phyloP scores from a whole-genome alignment of 2,888 invertebrate genomes.

The Tuta absoluta region DNA sequence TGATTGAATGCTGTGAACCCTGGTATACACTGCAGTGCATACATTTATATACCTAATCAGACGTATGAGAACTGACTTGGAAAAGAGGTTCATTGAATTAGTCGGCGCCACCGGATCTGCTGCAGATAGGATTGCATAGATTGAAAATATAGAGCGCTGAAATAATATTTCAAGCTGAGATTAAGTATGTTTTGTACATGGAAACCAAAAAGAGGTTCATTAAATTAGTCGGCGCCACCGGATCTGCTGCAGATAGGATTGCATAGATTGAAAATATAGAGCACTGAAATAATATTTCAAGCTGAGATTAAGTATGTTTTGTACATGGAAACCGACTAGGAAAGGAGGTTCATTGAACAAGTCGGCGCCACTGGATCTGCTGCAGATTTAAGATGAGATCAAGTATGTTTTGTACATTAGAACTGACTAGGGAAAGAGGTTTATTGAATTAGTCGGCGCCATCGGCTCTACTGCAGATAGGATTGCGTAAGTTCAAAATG shows the following conservation, averaged over 20 bases:
- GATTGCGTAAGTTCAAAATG: background rate
- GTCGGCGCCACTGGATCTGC: background rate
- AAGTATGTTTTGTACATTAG: background rate
- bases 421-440: background rate
- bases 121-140: background rate
- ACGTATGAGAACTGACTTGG: slow-evolving; percentile 43
- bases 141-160: background rate
- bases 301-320: background rate
- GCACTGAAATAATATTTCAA: background rate
- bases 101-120: slow-evolving; percentile 28
- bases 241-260: background rate
- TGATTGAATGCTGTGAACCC: slow-evolving; percentile 19
- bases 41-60: slow-evolving; percentile 57
- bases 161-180: background rate
- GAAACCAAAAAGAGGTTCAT: background rate
- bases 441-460: slow-evolving; percentile 32
- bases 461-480: background rate
- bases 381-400: background rate
- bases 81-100: slow-evolving; percentile 49
- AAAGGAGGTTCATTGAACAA: slow-evolving; percentile 30
- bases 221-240: slow-evolving; percentile 31
- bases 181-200: background rate
- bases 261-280: background rate
- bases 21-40: slow-evolving; percentile 46
- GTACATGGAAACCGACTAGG: background rate